These are phyloP conservation scores for Cynodonichthys magdalenae DNA, from an alignment of 2,797 vertebrate genomes.

Conservation along the genomic window DNA sequence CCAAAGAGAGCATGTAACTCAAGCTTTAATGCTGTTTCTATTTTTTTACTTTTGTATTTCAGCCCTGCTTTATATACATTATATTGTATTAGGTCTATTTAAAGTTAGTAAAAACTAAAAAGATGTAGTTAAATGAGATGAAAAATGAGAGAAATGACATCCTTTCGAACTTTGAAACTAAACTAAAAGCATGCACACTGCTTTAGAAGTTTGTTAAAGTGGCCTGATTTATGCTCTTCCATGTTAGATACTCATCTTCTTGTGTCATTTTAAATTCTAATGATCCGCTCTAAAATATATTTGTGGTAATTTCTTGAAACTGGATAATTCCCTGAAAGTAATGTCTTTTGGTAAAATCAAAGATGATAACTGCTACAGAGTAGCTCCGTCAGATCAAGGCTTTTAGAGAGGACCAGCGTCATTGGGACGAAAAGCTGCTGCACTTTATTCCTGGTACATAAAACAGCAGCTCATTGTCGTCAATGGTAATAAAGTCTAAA, in stretches of 20 bases:
- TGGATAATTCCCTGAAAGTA: neutral
- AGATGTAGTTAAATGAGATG: neutral
- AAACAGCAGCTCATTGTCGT: slow-evolving; percentile 22
- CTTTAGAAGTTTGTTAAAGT: neutral
- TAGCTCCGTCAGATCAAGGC: slow-evolving; percentile 32
- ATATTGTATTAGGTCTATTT: neutral
- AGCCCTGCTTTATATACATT: neutral
- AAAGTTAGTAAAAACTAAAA: slow-evolving; percentile 12
- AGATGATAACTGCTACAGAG: slow-evolving; percentile 10
- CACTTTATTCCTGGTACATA: slow-evolving; percentile 18
- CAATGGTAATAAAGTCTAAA: slow-evolving; percentile 10
- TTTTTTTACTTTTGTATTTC: neutral
- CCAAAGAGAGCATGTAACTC: slow-evolving; percentile 14
- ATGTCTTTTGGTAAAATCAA: slow-evolving; percentile 7
- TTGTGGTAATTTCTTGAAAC: slow-evolving; percentile 16
- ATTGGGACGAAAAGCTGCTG: slow-evolving; percentile 18
- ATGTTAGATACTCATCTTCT: neutral
- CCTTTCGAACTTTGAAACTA: neutral
- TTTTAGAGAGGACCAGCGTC: slow-evolving; percentile 15
- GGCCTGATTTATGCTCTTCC: neutral
- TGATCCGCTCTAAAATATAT: slow-evolving; percentile 1
- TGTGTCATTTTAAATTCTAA: neutral
- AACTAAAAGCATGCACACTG: neutral
- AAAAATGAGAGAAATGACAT: neutral
- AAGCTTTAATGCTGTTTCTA: slow-evolving; percentile 3